Evolutionary conservation across 2,113 vertebrate species (phyloP), one percentile per base, ranked within the genome.

Genomic region (Albula goreensis): DNA sequence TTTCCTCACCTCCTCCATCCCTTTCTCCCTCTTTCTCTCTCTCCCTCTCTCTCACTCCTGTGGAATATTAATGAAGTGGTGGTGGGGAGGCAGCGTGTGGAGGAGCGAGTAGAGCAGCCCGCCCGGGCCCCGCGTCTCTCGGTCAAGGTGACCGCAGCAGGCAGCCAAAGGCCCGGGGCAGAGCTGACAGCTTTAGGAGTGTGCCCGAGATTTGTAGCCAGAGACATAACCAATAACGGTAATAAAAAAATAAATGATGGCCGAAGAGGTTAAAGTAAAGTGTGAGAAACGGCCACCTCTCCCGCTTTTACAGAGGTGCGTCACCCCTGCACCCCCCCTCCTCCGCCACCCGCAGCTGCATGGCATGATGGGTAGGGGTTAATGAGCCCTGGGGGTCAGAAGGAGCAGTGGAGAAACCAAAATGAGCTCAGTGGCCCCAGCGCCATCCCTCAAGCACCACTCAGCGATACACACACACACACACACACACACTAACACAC

Each of bases 191-290:
- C 92, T 95, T 95, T 95, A 95, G 94, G 95, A 94, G 93, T 82
- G 88, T 91, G 89, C 89, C 85, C 12, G 91, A 96, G 94, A 95
- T 95, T 96, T 96, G 94, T 96, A 89, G 92, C 92, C 90, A 88
- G 81, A 89, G 89, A 93, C 94, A 93, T 92, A 93, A 93, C 88
- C 91, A 93, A 90, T 90, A 90, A 86, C 90, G 91, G 93, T 91
- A 93, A 95, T 95, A 95, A 94, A 90, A 88, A 87, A 89, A 91
- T 90, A 91, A 93, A 89, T 92, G 92, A 95, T 93, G 92, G 94
- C 93, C 92, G 92, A 93, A 95, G 93, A 95, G 94, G 94, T 94
- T 94, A 94, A 95, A 95, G 94, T 93, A 94, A 92, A 87, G 94
- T 91, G 91, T 91, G 91, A 91, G 88, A 91, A 90, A 90, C 88